Evolutionary conservation across 2,797 vertebrate genomes (phyloP), one percentile per base, ranked within the genome.

Genomic region (Brachyalestes nurse): DNA sequence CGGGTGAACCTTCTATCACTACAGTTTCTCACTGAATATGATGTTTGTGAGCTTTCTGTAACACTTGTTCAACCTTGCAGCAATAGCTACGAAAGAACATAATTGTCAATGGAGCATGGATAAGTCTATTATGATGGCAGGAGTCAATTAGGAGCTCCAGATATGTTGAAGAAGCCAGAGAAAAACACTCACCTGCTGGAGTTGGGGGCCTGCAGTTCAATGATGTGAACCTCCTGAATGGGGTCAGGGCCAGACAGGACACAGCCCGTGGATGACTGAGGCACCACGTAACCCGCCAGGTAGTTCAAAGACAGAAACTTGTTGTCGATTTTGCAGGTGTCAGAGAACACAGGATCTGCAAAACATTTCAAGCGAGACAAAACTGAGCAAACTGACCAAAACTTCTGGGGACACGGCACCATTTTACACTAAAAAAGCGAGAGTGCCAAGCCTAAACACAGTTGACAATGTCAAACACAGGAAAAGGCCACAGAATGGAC

Each of bases 291-390:
- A 82, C 93, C 94, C n/a, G 96, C 98, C 85, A 99, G 95, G 91
- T 99, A 99, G 93, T 99, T 99, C 88, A 99, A 90, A 0, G 98
- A 99, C 67, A 99, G 94, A 88, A 99, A 99, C 88, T 95, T 97
- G 88, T 95, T 97, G 81, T 96, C 95, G 67, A 99, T 97, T 84
- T 92, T 96, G 91, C 98, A 99, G 0, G 85, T 95, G 47, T 95
- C 92, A 82, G 97, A 94, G 86, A 98, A 96, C 70, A 95, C 89
- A 38, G 95, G 92, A 91, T 98, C 98, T 99, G 90, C 83, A 92
- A 85, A 13, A 75, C 49, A 83, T 0, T 10, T 34, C 25, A 16
- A 72, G 25, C 16, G 6, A 51, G n/a, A 71, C 21, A 49, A 71
- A 25, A 49, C 45, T 49, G 21, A 71, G 10, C 25, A 71, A 23